Percentiles rank a stretch among this genome's conserved stretches.
Conservation (phyloP, 2,888 invertebrate species). For the Sphaerophoria taeniata region DNA sequence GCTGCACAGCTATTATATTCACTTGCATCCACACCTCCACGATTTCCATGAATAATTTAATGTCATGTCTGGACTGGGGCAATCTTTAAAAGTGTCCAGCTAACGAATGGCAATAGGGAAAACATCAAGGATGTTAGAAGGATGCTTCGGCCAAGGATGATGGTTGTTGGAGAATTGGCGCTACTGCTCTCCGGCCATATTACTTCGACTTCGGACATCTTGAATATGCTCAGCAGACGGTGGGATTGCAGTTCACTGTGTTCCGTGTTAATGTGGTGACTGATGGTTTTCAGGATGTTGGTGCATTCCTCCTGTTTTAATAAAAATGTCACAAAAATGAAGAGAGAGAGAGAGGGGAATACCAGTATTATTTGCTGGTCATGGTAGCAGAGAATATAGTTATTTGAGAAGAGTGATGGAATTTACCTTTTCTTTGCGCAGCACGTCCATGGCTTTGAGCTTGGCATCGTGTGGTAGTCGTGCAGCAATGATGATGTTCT, state of each 20-base stretch:
- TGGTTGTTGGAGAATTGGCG: constrained; percentile 75
- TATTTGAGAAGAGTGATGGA: background rate
- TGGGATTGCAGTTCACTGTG: constrained; percentile 94
- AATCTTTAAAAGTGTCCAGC: constrained; percentile 64
- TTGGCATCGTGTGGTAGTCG: constrained; percentile 87
- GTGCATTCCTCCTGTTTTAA: constrained; percentile 89
- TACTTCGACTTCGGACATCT: constrained; percentile 95
- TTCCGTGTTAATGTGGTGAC: constrained; percentile 92
- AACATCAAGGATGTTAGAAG: constrained; percentile 64
- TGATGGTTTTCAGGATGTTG: constrained; percentile 90
- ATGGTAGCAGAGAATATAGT: background rate
- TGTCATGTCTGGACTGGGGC: constrained; percentile 64
- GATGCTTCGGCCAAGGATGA: constrained; percentile 51
- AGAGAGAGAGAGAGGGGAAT: background rate
- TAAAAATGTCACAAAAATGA: background rate
- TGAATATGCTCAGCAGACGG: constrained; percentile 93
- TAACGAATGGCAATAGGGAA: constrained; percentile 66
- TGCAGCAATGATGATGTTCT: constrained; percentile 94
- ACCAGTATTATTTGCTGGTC: background rate
- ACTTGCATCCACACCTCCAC: too few species aligned
- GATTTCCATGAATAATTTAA: constrained; percentile 49
- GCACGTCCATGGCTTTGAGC: constrained; percentile 86
- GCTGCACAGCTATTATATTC: constrained; percentile 5
- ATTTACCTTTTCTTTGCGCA: constrained; percentile 90
- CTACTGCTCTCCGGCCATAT: constrained; percentile 86